Evolutionary conservation across 1,140 invertebrate genomes (phyloP).

Genomic region (Harlomillsia oculata): DNA sequence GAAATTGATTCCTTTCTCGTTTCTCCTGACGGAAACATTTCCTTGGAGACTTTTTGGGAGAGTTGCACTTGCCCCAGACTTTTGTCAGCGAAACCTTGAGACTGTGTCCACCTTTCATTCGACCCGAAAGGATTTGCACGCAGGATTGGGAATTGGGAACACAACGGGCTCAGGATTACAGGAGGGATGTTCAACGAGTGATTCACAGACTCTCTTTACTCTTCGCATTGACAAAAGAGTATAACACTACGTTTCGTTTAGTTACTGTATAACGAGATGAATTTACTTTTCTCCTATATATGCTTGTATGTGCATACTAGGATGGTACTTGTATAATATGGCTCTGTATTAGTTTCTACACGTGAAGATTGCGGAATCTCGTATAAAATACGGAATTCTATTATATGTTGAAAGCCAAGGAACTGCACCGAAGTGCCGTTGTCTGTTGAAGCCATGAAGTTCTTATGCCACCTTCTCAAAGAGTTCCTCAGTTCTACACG

Average conservation of each 20-base stretch:
- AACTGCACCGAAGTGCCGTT: conserved; percentile 48
- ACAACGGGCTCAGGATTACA: conserved; percentile 12
- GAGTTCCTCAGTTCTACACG: not conserved
- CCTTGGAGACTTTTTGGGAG: conserved; percentile 38
- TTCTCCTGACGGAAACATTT: conserved; percentile 36
- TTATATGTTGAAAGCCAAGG: too few species aligned
- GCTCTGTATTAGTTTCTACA: too few species aligned
- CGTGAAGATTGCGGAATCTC: too few species aligned
- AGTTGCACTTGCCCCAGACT: conserved; percentile 33
- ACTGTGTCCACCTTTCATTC: conserved; percentile 20
- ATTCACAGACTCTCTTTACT: too few species aligned
- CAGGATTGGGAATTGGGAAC: conserved; percentile 17
- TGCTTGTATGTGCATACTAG: too few species aligned
- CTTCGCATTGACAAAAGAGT: too few species aligned
- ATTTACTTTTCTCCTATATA: too few species aligned
- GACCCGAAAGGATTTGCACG: conserved; percentile 24
- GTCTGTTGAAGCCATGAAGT: conserved; percentile 34
- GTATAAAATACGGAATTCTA: too few species aligned
- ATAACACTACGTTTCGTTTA: too few species aligned
- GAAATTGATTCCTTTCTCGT: conserved; percentile 44
- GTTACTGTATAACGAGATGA: too few species aligned
- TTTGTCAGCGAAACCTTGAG: conserved; percentile 25
- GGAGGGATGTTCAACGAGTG: too few species aligned
- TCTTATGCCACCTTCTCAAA: not conserved
- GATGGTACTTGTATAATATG: too few species aligned